These are phyloP conservation scores for Lasaia peninsularis DNA, from an alignment of 1,140 invertebrate species.

Conservation along the genomic window DNA sequence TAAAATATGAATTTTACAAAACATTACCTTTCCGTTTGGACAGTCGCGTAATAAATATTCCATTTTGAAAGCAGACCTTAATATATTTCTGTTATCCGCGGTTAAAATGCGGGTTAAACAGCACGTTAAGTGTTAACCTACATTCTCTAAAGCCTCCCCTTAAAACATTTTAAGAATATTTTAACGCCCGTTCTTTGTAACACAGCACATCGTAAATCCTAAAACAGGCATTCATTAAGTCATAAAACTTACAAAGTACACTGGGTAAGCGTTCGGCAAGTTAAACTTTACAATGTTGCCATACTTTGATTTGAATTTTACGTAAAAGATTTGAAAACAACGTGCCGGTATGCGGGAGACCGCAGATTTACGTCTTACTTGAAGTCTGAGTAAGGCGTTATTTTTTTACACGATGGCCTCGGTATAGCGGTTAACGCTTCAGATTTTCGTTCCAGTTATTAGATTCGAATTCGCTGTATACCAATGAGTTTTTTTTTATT, in stretches of 20 bases:
- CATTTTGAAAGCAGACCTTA: background rate
- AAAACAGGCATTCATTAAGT: slow-evolving; percentile 12
- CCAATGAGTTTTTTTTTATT: too few species aligned
- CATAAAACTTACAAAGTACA: slow-evolving; percentile 17
- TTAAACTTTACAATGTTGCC: slow-evolving; percentile 7
- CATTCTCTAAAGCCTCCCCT: slow-evolving; percentile 9
- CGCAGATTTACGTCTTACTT: background rate
- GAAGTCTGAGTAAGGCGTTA: background rate
- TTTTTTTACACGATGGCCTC: too few species aligned
- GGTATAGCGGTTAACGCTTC: too few species aligned
- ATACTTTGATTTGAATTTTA: background rate
- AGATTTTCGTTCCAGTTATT: too few species aligned
- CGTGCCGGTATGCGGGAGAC: background rate
- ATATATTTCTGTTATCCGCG: background rate
- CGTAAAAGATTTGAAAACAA: slow-evolving; percentile 9
- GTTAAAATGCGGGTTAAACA: slow-evolving; percentile 4
- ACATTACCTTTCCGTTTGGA: too few species aligned
- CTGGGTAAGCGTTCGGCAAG: slow-evolving; percentile 1
- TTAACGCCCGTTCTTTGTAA: background rate
- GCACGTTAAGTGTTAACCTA: slow-evolving; percentile 14
- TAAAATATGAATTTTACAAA: too few species aligned
- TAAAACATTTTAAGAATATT: slow-evolving; percentile 14
- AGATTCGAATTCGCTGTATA: too few species aligned
- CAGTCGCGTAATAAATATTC: too few species aligned
- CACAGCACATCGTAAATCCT: slow-evolving; percentile 5